Conservation (phyloP, 2,797 vertebrate species). For the Acrocephalus scirpaceus region DNA sequence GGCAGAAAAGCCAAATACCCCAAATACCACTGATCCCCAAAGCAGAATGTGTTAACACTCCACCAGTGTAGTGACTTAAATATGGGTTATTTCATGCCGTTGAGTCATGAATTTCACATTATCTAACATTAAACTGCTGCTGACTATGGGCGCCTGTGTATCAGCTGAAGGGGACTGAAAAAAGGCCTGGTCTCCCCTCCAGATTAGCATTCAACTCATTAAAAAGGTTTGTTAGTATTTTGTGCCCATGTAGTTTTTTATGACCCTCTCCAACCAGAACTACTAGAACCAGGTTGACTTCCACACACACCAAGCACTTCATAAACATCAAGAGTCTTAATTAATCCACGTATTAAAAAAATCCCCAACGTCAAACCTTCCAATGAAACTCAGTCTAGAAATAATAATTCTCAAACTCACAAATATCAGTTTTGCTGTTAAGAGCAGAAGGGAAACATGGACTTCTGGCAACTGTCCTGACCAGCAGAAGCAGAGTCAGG, state of each 20-base stretch:
- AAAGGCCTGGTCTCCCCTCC: background rate
- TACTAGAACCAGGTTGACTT: conserved; percentile 9
- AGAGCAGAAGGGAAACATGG: conserved; percentile 9
- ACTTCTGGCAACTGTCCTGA: conserved; percentile 30
- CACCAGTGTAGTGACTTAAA: background rate
- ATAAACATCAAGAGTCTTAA: background rate
- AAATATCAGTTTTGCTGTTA: conserved; percentile 38
- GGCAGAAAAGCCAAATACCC: background rate
- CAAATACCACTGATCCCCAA: background rate
- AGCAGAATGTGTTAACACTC: fast-evolving
- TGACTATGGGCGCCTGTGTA: fast-evolving
- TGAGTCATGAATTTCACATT: background rate
- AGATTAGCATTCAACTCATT: background rate
- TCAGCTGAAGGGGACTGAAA: background rate
- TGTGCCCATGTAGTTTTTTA: background rate
- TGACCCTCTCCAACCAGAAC: background rate
- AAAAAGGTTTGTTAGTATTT: background rate
- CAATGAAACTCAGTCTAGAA: background rate
- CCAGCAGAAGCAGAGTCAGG: background rate
- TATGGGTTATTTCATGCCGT: background rate
- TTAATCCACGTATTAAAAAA: background rate
- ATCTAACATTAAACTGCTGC: background rate
- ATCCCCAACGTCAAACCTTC: background rate
- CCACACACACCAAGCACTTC: background rate
- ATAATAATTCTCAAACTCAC: conserved; percentile 22